These are phyloP conservation scores for Hoplias malabaricus DNA, from an alignment of 2,113 vertebrate species.

Conservation along the genomic window DNA sequence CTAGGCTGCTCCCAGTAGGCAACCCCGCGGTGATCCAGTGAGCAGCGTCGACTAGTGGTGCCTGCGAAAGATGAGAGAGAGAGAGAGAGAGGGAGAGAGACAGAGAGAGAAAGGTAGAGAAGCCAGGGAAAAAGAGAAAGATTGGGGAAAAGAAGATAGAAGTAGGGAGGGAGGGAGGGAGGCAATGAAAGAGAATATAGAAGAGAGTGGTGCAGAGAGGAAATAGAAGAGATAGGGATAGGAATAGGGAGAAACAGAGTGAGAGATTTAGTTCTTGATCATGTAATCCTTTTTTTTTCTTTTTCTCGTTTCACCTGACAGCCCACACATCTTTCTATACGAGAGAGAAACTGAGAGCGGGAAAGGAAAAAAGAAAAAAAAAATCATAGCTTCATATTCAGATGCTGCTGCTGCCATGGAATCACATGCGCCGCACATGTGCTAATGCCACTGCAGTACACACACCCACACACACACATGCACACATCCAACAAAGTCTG, in stretches of 20 bases:
- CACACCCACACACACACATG: not conserved
- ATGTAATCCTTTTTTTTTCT: constrained; percentile 24
- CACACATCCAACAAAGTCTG: not conserved
- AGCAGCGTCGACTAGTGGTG: constrained; percentile 99
- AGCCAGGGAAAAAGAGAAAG: not conserved
- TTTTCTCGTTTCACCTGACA: constrained; percentile 23
- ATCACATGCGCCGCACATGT: constrained; percentile 37
- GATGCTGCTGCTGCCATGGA: not conserved
- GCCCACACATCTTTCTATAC: constrained; percentile 36
- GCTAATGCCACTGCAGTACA: constrained; percentile 22
- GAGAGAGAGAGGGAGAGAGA: constrained; percentile 47
- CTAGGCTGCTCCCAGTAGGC: constrained; percentile 99
- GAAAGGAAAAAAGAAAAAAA: not conserved
- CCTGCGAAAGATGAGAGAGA: constrained; percentile 74
- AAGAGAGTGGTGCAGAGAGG: not conserved
- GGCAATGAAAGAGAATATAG: not conserved
- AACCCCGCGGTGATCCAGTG: constrained; percentile 94
- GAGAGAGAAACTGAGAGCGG: not conserved
- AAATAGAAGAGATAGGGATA: not conserved
- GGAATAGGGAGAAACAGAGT: not conserved
- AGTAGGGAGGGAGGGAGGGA: not conserved
- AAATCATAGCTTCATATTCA: constrained; percentile 17
- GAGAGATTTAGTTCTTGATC: constrained; percentile 33
- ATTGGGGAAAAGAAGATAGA: not conserved
- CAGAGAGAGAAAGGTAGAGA: not conserved